These are phyloP conservation scores for Gavia stellata DNA, from an alignment of 2,113 vertebrate genomes.

Conservation along the genomic window DNA sequence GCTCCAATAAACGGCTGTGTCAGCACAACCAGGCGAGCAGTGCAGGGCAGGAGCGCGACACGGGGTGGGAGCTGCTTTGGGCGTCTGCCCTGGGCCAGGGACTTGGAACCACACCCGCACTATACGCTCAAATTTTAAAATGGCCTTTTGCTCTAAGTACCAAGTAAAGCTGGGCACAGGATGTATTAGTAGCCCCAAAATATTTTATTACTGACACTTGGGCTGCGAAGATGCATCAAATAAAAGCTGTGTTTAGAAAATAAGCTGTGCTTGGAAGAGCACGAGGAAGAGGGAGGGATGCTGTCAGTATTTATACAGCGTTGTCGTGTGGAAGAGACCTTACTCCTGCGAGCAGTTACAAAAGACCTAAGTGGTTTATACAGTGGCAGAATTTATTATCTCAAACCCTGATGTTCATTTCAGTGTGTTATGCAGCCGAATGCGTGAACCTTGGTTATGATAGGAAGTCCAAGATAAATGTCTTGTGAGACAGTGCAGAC, in stretches of 20 bases:
- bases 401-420: accelerated
- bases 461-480: background rate
- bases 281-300: background rate
- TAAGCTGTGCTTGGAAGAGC: background rate
- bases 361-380: background rate
- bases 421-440: background rate
- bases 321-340: background rate
- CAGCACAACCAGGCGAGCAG: background rate
- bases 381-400: background rate
- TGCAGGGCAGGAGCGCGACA: background rate
- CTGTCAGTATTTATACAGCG: accelerated
- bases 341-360: background rate
- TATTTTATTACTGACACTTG: background rate
- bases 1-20: background rate
- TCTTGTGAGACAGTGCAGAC: background rate
- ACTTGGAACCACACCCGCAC: accelerated
- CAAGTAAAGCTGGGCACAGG: background rate
- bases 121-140: background rate
- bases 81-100: background rate
- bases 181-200: background rate
- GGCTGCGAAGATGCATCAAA: background rate
- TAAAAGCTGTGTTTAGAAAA: background rate
- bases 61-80: background rate
- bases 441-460: accelerated
- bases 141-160: background rate